These are phyloP conservation scores for Calameuta idolon DNA, from an alignment of 2,888 invertebrate species.

Conservation along the genomic window DNA sequence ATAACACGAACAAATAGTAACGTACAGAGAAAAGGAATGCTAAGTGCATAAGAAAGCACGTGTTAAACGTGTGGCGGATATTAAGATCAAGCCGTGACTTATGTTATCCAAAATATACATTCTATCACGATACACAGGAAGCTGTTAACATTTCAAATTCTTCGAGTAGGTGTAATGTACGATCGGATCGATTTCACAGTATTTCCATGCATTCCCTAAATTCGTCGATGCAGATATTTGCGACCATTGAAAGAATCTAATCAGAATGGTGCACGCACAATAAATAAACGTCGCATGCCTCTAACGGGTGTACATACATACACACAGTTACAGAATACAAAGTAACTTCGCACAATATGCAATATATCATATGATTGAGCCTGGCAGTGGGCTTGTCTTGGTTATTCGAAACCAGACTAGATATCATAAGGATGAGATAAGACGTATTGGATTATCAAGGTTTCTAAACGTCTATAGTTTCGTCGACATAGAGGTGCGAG, in stretches of 20 bases:
- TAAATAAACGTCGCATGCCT: background rate
- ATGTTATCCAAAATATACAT: background rate
- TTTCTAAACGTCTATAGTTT: background rate
- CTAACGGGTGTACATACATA: background rate
- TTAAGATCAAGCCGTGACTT: background rate
- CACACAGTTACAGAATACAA: background rate
- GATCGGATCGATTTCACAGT: background rate
- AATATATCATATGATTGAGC: background rate
- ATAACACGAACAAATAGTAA: slow-evolving; percentile 1
- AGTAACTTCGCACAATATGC: background rate
- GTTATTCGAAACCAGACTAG: background rate
- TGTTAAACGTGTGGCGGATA: background rate
- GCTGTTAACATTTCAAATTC: background rate
- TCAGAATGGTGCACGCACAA: background rate
- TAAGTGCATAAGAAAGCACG: background rate
- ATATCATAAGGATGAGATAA: background rate
- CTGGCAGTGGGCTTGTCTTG: background rate
- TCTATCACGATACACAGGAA: background rate
- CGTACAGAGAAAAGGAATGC: background rate
- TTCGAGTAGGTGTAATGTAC: background rate
- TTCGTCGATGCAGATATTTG: background rate
- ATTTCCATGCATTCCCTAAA: background rate
- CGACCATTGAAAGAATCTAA: background rate
- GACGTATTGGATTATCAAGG: background rate
- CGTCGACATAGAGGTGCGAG: background rate